Base-by-base conservation (phyloP, 2,797 vertebrate genomes). In the Dendrocincla fuliginosa region DNA sequence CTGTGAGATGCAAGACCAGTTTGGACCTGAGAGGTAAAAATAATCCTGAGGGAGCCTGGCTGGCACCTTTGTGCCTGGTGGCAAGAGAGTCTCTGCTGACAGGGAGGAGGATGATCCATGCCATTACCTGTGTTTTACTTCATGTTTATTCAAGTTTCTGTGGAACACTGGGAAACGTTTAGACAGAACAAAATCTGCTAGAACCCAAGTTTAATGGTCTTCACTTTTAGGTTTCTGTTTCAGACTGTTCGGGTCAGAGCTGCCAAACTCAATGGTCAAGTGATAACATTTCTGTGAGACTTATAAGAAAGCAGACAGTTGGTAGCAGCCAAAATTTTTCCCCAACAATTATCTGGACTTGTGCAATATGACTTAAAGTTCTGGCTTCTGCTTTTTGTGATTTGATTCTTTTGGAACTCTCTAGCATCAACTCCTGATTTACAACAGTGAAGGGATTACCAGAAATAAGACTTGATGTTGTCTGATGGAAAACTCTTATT, bases 391-490 rank as follows among this genome's bases (percentile, higher is more conserved):
- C 56, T 88, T 83, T 47, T 52, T 57, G 33, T 22, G 55, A 5
- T 87, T 84, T 76, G 73, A 59, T 82, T 84, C 52, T 89, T 11
- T 39, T 59, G 77, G 56, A 92, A 73, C 41, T 90, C 74, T 68
- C 16, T 33, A 76, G 27, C 37, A 78, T 46, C 91, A 87, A 76
- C 39, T 94, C n/a, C 35, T 91, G 71, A 96, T 96, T 94, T 94
- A 85, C 39, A 78, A 22, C 50, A 78, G 71, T 5, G 0, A 28
- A 59, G 87, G 89, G 82, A 93, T 95, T 93, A 94, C 87, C 64
- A 69, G 92, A 96, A 96, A 91, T 87, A 81, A 85, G 92, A 61
- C 93, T 87, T 86, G 71, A 92, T 86, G 53, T 81, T 95, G 85
- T 90, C 69, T 95, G 85, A 84, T 88, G 65, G 79, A 95, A 95